phyloP scores from a whole-genome alignment of 2,113 vertebrate genomes.

The Oostethus manadensis region DNA sequence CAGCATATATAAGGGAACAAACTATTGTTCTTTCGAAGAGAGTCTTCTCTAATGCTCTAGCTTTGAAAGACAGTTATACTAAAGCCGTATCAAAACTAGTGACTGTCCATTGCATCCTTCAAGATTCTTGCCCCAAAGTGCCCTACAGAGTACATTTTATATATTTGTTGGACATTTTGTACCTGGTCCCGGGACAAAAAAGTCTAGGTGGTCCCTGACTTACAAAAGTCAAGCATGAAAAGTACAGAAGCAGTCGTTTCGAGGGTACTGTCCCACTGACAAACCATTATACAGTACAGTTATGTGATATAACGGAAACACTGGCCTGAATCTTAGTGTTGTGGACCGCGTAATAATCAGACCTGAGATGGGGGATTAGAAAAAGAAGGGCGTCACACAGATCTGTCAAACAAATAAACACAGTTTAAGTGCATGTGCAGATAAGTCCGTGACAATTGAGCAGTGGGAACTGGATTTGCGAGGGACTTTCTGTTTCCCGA shows the following conservation, averaged over 20 bases:
- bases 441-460: conserved; percentile 64
- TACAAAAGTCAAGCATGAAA: not conserved
- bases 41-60: no score
- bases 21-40: no score
- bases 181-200: not conserved
- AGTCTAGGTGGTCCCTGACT: not conserved
- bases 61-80: no score
- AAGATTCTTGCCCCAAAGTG: no score
- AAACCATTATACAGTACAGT: not conserved
- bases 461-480: conserved; percentile 68
- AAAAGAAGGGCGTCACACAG: conserved; percentile 60
- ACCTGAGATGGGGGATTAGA: conserved; percentile 38
- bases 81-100: no score
- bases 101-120: no score
- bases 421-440: conserved; percentile 38
- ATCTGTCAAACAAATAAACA: conserved; percentile 65
- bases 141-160: not conserved
- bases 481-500: conserved; percentile 43
- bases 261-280: not conserved
- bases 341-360: conserved; percentile 31
- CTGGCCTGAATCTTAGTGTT: not conserved
- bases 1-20: no score
- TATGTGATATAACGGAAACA: not conserved
- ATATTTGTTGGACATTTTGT: not conserved
- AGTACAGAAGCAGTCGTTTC: no score